Base-by-base conservation (phyloP, 2,888 invertebrate genomes). In the Patella ulyssiponensis region DNA sequence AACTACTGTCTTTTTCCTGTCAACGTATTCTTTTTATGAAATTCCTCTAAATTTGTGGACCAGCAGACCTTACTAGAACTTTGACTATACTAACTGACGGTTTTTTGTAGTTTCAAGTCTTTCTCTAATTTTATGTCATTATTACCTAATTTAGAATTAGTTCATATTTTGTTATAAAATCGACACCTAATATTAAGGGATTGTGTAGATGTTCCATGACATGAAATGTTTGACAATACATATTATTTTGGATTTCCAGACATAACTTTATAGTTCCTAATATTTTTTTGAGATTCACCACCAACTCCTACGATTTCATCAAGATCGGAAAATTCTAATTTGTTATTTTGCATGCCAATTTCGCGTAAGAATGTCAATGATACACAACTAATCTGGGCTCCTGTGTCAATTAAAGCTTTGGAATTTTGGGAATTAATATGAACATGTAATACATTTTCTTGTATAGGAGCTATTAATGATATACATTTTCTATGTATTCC, bases 81-180 rank as follows among this genome's bases (percentile, higher is more conserved):
- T 27, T 27, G 27, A 27, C 27, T 27, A 27, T 27, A 27, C 27
- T 27, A 27, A 27, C 27, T 27, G 27, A 27, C 27, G 2, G 27
- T 27, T 27, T 27, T 27, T 27, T 27, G 1, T 27, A 27, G 27
- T 27, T 27, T 27, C 27, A 27, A 27, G 27, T 27, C 27, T 27
- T 27, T 27, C 27, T 27, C 27, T 27, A 27, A 27, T 27, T 27
- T 27, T 27, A 27, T 27, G 27, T 27, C 27, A 3, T 27, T 3
- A 27, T 27, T 27, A 27, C 27, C 3, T 2, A 79, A 58, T 83
- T 76, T 2, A 81, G 73, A 56, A 58, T 71, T 9, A 79, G 80
- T 14, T 76, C 53, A 44, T 83, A 75, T 17, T 76, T 69, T 12
- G 71, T 79, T 23, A 83, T 69, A 71, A 83, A 83, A 75, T 83